A percentile compares a stretch with the other conserved stretches of the same genome.
phyloP scores from a whole-genome alignment of 2,888 invertebrate genomes.

The Melieria crassipennis region DNA sequence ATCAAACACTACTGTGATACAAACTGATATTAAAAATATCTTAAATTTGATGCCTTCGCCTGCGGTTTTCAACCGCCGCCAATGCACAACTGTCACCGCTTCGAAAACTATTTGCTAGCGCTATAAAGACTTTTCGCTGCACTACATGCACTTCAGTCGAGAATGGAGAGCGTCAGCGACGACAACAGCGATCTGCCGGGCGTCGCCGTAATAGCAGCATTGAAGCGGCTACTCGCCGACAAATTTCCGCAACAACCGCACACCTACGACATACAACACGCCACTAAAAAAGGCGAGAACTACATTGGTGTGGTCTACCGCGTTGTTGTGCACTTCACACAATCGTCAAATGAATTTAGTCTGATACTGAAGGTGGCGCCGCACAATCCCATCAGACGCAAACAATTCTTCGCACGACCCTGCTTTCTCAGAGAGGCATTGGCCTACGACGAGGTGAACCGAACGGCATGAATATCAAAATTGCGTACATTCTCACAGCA shows the following conservation, averaged over 20 bases:
- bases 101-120: not conserved
- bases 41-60: not conserved
- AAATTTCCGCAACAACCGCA: conserved; percentile 42
- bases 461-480: not conserved
- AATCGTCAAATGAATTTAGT: conserved; percentile 28
- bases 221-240: conserved; percentile 48
- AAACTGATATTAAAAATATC: too few species aligned
- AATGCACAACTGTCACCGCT: not conserved
- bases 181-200: conserved; percentile 42
- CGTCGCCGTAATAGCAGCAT: conserved; percentile 44
- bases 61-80: conserved; percentile 4
- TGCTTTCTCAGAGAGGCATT: conserved; percentile 56
- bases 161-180: conserved; percentile 18
- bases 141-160: conserved; percentile 10
- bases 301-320: conserved; percentile 59
- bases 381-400: conserved; percentile 52
- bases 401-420: conserved; percentile 56
- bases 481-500: not conserved
- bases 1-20: too few species aligned
- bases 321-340: conserved; percentile 38
- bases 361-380: conserved; percentile 60
- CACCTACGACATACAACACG: conserved; percentile 45
- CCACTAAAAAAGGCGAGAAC: conserved; percentile 59
- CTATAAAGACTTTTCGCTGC: not conserved
- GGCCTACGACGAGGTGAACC: conserved; percentile 53